These are phyloP conservation scores for Lymantria monacha DNA, from an alignment of 2,888 invertebrate genomes.

Conservation along the genomic window DNA sequence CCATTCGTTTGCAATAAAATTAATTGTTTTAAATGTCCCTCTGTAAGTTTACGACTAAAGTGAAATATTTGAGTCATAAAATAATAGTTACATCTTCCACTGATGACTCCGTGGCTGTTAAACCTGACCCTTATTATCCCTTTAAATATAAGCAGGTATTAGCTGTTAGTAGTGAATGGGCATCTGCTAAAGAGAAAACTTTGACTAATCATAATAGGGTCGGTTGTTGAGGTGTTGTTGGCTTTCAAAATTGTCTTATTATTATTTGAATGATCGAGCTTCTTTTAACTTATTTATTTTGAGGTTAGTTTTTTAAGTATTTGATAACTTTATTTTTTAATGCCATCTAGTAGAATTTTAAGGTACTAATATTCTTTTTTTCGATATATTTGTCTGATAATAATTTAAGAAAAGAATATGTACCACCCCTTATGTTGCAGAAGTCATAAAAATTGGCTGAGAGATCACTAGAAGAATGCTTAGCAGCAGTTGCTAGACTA, in stretches of 20 bases:
- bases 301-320: too few species aligned
- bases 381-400: too few species aligned
- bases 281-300: too few species aligned
- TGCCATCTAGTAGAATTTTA: too few species aligned
- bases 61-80: conserved; percentile 29
- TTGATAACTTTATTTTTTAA: too few species aligned
- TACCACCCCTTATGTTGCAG: too few species aligned
- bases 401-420: too few species aligned
- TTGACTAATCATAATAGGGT: conserved; percentile 12
- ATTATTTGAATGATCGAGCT: too few species aligned
- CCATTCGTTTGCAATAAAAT: neutral
- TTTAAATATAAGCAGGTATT: conserved; percentile 26
- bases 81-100: conserved; percentile 20
- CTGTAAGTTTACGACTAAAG: conserved; percentile 23
- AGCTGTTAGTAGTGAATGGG: conserved; percentile 15
- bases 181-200: conserved; percentile 21
- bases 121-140: conserved; percentile 31
- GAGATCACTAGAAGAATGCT: too few species aligned
- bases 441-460: too few species aligned
- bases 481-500: too few species aligned
- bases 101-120: conserved; percentile 26
- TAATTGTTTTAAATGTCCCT: conserved; percentile 13
- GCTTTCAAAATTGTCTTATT: neutral
- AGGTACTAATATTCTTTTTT: too few species aligned
- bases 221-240: conserved; percentile 2